Evolutionary conservation across 2,113 vertebrate species (phyloP).

Genomic region (Mastomys coucha): DNA sequence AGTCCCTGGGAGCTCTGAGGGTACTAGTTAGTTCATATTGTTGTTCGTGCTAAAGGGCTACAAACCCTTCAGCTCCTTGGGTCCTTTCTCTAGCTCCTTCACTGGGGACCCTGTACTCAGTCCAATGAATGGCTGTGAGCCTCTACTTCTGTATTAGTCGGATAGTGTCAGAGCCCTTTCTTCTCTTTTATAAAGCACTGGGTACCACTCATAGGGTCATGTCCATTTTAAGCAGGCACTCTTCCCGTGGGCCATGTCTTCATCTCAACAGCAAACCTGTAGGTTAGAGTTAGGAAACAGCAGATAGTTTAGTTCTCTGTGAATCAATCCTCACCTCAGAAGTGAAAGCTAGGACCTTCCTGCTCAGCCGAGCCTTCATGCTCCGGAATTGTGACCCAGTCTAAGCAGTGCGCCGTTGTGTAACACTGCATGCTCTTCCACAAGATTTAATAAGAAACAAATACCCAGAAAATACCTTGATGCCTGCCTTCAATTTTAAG

Average conservation of each 20-base stretch:
- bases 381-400: not conserved
- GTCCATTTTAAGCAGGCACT: not conserved
- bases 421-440: not conserved
- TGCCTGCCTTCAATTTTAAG: not conserved
- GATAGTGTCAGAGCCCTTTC: too few relatives aligned
- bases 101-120: too few relatives aligned
- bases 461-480: not conserved
- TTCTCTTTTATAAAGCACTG: not conserved
- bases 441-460: not conserved
- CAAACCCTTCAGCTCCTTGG: too few relatives aligned
- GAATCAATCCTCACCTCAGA: not conserved
- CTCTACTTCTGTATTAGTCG: too few relatives aligned
- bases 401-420: not conserved
- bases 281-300: not conserved
- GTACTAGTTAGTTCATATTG: too few relatives aligned
- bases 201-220: not conserved
- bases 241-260: not conserved
- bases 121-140: too few relatives aligned
- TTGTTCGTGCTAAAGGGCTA: too few relatives aligned
- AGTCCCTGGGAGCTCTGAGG: too few relatives aligned
- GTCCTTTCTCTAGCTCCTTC: too few relatives aligned
- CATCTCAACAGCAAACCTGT: not conserved
- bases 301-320: not conserved
- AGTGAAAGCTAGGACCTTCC: not conserved
- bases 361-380: not conserved